These are phyloP conservation scores for Brachypalpus laphriformis DNA, from an alignment of 2,888 invertebrate species.

Conservation along the genomic window DNA sequence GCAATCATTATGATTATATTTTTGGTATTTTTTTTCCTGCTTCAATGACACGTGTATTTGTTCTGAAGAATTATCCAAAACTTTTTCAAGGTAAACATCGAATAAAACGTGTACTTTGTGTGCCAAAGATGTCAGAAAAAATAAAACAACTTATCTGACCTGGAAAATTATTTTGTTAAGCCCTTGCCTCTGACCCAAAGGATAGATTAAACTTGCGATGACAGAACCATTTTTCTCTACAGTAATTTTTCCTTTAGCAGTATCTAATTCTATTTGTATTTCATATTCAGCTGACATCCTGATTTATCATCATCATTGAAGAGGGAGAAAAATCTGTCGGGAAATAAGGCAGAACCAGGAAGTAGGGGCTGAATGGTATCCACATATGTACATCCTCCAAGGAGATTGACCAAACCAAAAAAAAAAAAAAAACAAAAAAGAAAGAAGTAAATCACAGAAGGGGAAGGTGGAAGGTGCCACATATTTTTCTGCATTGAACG, in stretches of 20 bases:
- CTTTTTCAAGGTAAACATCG: slow-evolving; percentile 11
- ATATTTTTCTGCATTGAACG: slow-evolving; percentile 6
- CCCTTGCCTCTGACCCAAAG: slow-evolving; percentile 3
- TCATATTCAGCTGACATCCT: slow-evolving; percentile 38
- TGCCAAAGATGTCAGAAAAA: neutral
- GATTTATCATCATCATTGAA: slow-evolving; percentile 18
- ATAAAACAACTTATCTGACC: neutral
- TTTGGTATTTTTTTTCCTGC: neutral
- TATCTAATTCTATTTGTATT: slow-evolving; percentile 23
- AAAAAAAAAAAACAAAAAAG: neutral
- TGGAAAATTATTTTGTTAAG: neutral
- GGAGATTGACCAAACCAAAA: neutral
- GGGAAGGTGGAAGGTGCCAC: too few species aligned
- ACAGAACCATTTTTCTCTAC: slow-evolving; percentile 30
- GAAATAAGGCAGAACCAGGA: neutral
- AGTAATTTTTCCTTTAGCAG: neutral
- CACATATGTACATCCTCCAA: neutral
- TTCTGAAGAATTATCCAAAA: neutral
- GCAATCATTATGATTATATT: slow-evolving; percentile 14
- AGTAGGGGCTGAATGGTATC: neutral
- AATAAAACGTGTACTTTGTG: neutral
- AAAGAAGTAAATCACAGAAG: neutral
- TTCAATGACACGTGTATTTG: slow-evolving; percentile 25
- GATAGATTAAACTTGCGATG: slow-evolving; percentile 28
- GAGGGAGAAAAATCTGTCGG: neutral